A percentile compares a stretch with the other conserved stretches of the same genome.
phyloP scores from a whole-genome alignment of 2,888 invertebrate genomes.

The Eupithecia subumbrata region DNA sequence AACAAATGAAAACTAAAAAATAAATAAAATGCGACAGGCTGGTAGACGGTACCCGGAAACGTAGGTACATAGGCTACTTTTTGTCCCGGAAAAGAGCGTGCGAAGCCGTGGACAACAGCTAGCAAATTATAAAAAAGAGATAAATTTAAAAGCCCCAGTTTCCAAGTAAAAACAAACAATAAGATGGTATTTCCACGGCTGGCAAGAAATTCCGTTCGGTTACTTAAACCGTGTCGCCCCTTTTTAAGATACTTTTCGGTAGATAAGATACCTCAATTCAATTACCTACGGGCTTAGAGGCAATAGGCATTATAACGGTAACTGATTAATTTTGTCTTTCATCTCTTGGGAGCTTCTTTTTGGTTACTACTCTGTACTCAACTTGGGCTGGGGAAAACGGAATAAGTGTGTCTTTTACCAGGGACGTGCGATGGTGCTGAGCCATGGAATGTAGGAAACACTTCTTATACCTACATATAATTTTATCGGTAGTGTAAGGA shows the following conservation, averaged over 20 bases:
- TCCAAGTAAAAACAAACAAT: background rate
- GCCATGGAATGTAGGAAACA: background rate
- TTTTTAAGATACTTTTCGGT: constrained; percentile 10
- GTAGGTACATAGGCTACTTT: background rate
- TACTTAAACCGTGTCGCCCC: background rate
- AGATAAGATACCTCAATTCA: constrained; percentile 50
- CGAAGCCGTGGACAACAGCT: background rate
- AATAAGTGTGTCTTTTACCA: background rate
- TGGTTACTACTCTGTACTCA: background rate
- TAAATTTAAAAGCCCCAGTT: background rate
- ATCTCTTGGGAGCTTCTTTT: constrained; percentile 1
- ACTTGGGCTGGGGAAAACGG: background rate
- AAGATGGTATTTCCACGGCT: background rate
- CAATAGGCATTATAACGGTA: constrained; percentile 48
- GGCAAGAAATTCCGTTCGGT: background rate
- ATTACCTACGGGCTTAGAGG: constrained; percentile 52
- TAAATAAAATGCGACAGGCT: background rate
- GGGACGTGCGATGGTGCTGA: background rate
- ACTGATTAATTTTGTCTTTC: constrained; percentile 52
- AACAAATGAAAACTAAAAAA: no score
- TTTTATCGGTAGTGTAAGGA: no score
- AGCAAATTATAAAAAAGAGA: background rate
- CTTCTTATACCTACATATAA: no score
- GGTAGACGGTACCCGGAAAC: background rate
- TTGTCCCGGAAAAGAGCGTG: no score